phyloP scores from a whole-genome alignment of 2,113 vertebrate species.

The Isichthys henryi region DNA sequence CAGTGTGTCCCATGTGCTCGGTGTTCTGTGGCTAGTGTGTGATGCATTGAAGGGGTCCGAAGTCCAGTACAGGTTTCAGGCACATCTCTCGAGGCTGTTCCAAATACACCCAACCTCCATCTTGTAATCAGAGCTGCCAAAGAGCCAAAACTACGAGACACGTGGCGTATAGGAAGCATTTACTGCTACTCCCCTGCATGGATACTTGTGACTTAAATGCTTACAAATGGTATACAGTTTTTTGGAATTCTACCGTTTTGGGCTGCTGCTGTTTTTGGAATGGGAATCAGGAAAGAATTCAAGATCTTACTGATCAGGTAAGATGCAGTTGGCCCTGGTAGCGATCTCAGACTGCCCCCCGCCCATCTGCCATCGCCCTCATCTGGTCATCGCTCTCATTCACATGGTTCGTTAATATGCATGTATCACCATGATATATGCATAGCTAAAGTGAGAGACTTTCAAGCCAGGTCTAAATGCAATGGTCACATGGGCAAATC shows the following conservation, averaged over 20 bases:
- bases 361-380: background rate
- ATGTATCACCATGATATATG: conserved; percentile 7
- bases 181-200: background rate
- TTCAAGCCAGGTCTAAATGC: conserved; percentile 16
- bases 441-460: conserved; percentile 11
- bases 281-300: background rate
- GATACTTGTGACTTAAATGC: background rate
- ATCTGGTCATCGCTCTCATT: conserved; percentile 21
- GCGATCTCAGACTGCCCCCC: background rate
- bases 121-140: background rate
- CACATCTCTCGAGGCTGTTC: background rate
- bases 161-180: background rate
- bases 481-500: conserved; percentile 25
- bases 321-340: background rate
- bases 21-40: background rate
- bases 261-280: background rate
- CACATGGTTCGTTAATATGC: conserved; percentile 26
- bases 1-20: background rate
- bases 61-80: background rate
- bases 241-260: background rate
- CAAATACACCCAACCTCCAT: background rate
- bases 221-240: background rate
- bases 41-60: background rate
- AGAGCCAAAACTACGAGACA: background rate
- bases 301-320: background rate